A percentile compares a stretch with the other conserved stretches of the same genome.
These are phyloP conservation scores for Siphamia tubifer DNA, from an alignment of 2,113 vertebrate species.

Conservation along the genomic window DNA sequence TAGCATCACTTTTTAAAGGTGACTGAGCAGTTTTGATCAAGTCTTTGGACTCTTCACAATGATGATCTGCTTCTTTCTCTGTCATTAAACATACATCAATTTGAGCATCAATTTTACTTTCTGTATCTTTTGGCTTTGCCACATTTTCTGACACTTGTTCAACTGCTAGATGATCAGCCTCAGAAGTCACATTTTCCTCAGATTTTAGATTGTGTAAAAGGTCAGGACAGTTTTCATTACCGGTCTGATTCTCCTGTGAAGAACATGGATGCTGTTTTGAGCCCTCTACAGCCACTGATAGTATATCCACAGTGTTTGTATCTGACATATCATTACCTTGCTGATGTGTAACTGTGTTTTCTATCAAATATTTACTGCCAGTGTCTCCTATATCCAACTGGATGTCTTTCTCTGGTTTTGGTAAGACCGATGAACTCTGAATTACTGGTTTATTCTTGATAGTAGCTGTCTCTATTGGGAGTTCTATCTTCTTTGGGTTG, in stretches of 20 bases:
- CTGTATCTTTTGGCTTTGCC: conserved; percentile 8
- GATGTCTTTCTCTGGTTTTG: conserved; percentile 12
- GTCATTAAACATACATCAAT: conserved; percentile 4
- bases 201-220: conserved; percentile 14
- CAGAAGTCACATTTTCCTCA: background rate
- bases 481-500: conserved; percentile 42
- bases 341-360: conserved; percentile 14
- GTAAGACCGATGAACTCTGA: background rate
- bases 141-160: background rate
- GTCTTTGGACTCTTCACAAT: conserved; percentile 1
- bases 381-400: background rate
- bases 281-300: background rate
- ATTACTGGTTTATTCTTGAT: conserved; percentile 15
- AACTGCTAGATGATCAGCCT: background rate
- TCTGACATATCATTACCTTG: background rate
- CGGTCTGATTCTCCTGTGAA: conserved; percentile 8
- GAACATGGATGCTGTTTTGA: conserved; percentile 9
- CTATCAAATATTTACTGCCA: background rate
- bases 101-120: background rate
- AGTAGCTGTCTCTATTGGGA: background rate
- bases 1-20: background rate
- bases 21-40: background rate
- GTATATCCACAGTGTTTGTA: conserved; percentile 14
- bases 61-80: background rate
- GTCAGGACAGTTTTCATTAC: conserved; percentile 7